Conservation (phyloP, 2,113 vertebrate genomes). For the Alectura lathami region DNA sequence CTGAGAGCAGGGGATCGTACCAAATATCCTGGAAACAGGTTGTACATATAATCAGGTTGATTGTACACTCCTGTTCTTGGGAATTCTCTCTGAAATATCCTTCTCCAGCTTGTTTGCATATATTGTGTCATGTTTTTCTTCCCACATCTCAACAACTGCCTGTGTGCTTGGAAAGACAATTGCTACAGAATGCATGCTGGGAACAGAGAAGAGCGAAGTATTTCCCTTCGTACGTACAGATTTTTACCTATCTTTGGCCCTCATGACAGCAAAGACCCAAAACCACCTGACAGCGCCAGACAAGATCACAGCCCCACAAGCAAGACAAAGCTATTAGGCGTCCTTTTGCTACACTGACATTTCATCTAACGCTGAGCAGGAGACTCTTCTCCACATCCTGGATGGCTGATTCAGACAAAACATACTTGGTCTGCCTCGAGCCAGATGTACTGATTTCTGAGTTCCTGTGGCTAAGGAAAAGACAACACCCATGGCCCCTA, state of each 20-base stretch:
- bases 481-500: background rate
- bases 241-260: background rate
- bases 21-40: background rate
- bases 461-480: background rate
- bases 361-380: background rate
- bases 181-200: background rate
- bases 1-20: background rate
- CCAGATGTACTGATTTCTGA: background rate
- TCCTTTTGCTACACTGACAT: fast-evolving
- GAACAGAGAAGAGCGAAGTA: background rate
- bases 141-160: background rate
- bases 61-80: background rate
- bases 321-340: background rate
- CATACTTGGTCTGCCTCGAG: background rate
- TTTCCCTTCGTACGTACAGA: background rate
- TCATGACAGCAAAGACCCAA: background rate
- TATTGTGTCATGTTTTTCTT: background rate
- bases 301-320: background rate
- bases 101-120: background rate
- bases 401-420: background rate
- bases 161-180: background rate
- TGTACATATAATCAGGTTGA: background rate
- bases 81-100: background rate
- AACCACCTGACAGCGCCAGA: background rate
- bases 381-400: fast-evolving